Base-by-base conservation (phyloP, 2,797 vertebrate species). In the Microctenopoma stevenorrisi region DNA sequence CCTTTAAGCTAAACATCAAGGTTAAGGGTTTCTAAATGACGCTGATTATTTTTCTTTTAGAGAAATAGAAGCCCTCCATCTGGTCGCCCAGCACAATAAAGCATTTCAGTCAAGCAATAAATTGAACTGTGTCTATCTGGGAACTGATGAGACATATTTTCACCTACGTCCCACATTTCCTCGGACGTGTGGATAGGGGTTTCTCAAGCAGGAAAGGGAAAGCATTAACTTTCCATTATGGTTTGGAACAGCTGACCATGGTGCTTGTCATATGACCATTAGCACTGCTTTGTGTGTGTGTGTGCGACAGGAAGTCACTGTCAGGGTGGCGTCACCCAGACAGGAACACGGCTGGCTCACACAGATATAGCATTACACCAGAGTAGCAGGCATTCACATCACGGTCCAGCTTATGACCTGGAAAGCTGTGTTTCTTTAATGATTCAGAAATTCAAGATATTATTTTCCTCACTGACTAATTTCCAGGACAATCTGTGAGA, bases 271-370 rank as follows among this genome's bases (percentile, higher is more conserved):
- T 64, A 79, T 86, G 82, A 85, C 74, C 74, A 42, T 22, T 14
- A 66, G 49, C 51, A 26, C 16, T 16, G 51, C 66, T 49, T 71
- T 71, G 56, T 72, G 69, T 40, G 61, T 72, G 69, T 40, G 61
- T 18, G 86, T 74, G 50, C 48, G 40, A 74, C 81, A 83, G 89
- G 89, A 90, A 87, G 74, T 28, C 43, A n/a, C 58, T 55, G 81
- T 74, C 67, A 74, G 81, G 73, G 71, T 40, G 43, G 56, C 47
- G 47, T 75, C 74, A 52, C 18, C 38, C 68, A 64, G 58, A 83
- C 56, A 78, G 63, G 64, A 35, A 40, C 40, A 35, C 30, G n/a
- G 40, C 53, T 81, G 78, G 35, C 71, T 64, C 61, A 43, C 48
- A 56, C 43, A 55, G 58, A 15, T 67, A 38, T 66, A 78, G 63